Base-by-base conservation (phyloP, 1,140 invertebrate species). In the Steinernema feltiae region DNA sequence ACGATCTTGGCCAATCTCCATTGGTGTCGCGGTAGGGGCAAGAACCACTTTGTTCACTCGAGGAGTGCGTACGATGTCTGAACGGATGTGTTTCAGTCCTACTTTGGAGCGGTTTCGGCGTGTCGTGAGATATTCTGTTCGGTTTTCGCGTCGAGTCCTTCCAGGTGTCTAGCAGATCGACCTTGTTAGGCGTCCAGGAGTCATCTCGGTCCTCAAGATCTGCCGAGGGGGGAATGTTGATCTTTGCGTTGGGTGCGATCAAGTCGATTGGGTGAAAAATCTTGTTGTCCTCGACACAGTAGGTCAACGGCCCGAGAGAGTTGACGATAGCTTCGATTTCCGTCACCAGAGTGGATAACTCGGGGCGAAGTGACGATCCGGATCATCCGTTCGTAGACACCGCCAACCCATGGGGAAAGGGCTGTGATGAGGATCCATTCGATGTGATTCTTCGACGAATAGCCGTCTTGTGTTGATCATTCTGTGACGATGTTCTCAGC, bases 241-340 rank as follows among this genome's bases (percentile, higher is more conserved):
- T 46, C 7, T n/a, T 7, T 46, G 41, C n/a, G 30, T 27, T 15
- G 31, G 71, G 71, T 12, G 41, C 41, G 24, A 74, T 21, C 12
- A 74, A 75, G 71, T 74, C 73, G 73, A 74, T 31, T 24, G 73
- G 73, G 3, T 70, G 73, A 3, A 74, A 21, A 24, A 71, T 70
- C 12, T 74, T 71, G 3, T 15, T 12, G 15, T 73, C 71, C 7
- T 74, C 73, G 7, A 3, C 27, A 15, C 21, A 24, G 12, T 32
- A 12, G n/a, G 12, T 7, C 71, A 74, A 24, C 15, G 73, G 73
- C 24, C 73, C n/a, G n/a, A n/a, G 69, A 12, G 24, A 71, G 72
- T 74, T 74, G 2, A 74, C 71, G 70, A 12, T 27, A 3, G 24
- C 31, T 24, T 74, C 73, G 2, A 74, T 24, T 27, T 72, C 12